Base-by-base conservation (phyloP, 2,797 vertebrate species). In the Ctenopoma kingsleyae region DNA sequence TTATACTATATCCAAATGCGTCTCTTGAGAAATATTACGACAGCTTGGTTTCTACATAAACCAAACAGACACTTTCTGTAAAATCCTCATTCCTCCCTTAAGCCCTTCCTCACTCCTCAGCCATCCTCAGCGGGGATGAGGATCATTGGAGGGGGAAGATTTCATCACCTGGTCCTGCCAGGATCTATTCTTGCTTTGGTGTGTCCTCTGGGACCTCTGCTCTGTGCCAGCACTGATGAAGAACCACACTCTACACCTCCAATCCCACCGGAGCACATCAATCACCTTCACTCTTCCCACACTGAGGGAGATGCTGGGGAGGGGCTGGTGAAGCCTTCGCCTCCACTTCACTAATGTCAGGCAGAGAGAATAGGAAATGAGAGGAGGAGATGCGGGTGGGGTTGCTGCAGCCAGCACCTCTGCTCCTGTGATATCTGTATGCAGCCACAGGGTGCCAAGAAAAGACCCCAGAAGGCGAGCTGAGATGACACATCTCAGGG, bases 201-300 rank as follows among this genome's bases (percentile, higher is more conserved):
- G 73, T 70, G 80, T 86, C 80, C 87, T 82, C 74, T 27, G 85
- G 84, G 84, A 85, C 78, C 75, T 84, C 72, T 82, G 77, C 79
- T 90, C 78, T 83, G 89, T 77, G 78, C 80, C 79, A 79, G 66
- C 41, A 69, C 74, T 76, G 80, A 76, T 71, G 84, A 85, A 78
- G 82, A 91, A 89, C 81, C 70, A 63, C 63, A 81, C 81, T 77
- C 76, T 58, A 75, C 73, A 74, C 85, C 78, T 82, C 78, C 73
- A 63, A 81, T 88, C 87, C 91, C 77, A 56, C 66, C 36, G 82
- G 86, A 85, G 82, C 83, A 79, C 89, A 88, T 93, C 91, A 93
- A 90, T 93, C 91, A 91, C 79, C 83, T 69, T 58, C 62, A 47
- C 85, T 78, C 78, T 67, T 80, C 79, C 86, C 82, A 79, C 65